Base-by-base conservation (phyloP, 2,888 invertebrate genomes). In the Lasioglossum lativentre region DNA sequence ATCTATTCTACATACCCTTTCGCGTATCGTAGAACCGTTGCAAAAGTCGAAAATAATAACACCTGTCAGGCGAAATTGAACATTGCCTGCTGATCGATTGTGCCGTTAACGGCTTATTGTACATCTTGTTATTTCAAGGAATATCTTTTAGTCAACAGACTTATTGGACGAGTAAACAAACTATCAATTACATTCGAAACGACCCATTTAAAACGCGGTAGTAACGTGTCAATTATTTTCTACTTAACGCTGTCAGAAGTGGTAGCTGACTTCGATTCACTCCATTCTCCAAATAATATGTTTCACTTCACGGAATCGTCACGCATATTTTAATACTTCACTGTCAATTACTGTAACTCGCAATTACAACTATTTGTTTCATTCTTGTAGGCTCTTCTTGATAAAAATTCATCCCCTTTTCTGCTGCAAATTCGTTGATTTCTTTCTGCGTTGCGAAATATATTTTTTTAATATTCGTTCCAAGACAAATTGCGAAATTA, bases 201-300 rank as follows among this genome's bases (percentile, higher is more conserved):
- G 30, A 16, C 30, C 47, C 19, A 47, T 72, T 72, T 30, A 34
- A 47, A 42, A 34, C 47, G 23, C 47, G 30, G 16, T 34, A 23
- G 42, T 45, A 72, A 30, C 59, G 71, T 72, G 71, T 72, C 45
- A 72, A 30, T n/a, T 19, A 72, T 72, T 30, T 42, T 23, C 4
- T 47, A 19, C 72, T 47, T 34, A 16, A 12, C 42, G 47, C 47
- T 72, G 72, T 47, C 72, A 47, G 30, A 42, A 34, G 34, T 72
- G 47, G 30, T 23, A 30, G 30, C 16, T 23, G 45, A 34, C 10
- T 47, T 47, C 30, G 19, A 42, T 63, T 34, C 27, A 19, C 23
- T 34, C 19, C 34, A 14, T 59, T 59, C 59, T n/a, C 5, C 27
- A 63, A 63, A 63, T 63, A 63, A 63, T 16, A 63, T 30, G 30